These are phyloP conservation scores for Drepana falcataria DNA, from an alignment of 2,888 invertebrate genomes.

Conservation along the genomic window DNA sequence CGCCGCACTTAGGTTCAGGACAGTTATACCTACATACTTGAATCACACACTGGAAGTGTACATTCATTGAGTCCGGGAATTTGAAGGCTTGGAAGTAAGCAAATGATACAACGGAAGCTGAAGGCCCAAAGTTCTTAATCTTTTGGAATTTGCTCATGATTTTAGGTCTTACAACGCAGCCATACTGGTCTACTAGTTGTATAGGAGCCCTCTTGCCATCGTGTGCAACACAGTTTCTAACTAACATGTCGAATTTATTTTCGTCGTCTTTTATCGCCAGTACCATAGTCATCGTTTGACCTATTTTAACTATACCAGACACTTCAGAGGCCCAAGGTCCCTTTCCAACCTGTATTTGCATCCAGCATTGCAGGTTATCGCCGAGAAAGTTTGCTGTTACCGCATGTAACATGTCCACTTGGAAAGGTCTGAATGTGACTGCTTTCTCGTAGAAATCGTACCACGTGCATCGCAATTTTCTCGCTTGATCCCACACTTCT, in stretches of 20 bases:
- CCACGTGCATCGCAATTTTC: slow-evolving; percentile 95
- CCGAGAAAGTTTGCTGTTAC: slow-evolving; percentile 97
- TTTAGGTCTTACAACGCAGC: slow-evolving; percentile 95
- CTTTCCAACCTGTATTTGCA: slow-evolving; percentile 98
- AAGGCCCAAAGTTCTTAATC: slow-evolving; percentile 96
- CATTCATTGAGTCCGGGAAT: slow-evolving; percentile 98
- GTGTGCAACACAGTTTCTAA: slow-evolving; percentile 95
- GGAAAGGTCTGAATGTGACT: slow-evolving; percentile 96
- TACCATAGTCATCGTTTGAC: slow-evolving; percentile 98
- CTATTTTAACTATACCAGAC: slow-evolving; percentile 96
- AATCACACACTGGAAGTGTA: slow-evolving; percentile 97
- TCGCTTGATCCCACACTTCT: slow-evolving; percentile 97
- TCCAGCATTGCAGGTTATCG: slow-evolving; percentile 97
- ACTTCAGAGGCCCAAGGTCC: slow-evolving; percentile 99
- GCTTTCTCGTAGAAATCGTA: slow-evolving; percentile 97
- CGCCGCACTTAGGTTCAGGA: slow-evolving; percentile 93
- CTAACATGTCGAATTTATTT: slow-evolving; percentile 97
- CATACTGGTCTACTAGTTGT: slow-evolving; percentile 94
- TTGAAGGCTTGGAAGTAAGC: slow-evolving; percentile 98
- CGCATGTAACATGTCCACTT: slow-evolving; percentile 96
- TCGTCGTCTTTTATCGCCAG: slow-evolving; percentile 96
- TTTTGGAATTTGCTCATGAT: slow-evolving; percentile 98
- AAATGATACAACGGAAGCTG: slow-evolving; percentile 95
- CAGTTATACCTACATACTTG: slow-evolving; percentile 96
- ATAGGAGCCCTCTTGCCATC: slow-evolving; percentile 96